Base-by-base conservation (phyloP, 2,797 vertebrate genomes). In the Remorina albescens region DNA sequence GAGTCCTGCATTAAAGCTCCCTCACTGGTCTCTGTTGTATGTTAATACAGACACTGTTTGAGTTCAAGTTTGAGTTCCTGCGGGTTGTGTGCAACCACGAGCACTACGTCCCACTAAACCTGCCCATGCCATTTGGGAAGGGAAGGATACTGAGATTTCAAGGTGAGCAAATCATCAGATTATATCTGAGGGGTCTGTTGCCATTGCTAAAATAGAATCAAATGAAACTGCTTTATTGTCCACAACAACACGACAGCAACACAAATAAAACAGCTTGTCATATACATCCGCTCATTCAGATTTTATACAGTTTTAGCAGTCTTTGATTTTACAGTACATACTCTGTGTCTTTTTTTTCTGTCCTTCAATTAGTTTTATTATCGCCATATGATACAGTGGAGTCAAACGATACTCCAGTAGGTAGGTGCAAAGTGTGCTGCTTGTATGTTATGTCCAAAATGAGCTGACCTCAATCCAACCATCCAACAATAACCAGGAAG, bases 11-110 rank as follows among this genome's bases (percentile, higher is more conserved):
- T 36, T 59, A 26, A 66, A 21, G 18, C 19, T n/a, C n/a, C 8
- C 39, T 46, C 15, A 19, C 8, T 70, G 36, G 19, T 47, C 71
- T 37, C 19, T 85, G 19, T 56, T 28, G 2, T 85, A 76, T 76
- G 19, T 65, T 2, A 25, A 71, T 53, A n/a, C 93, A 99, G 98
- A 97, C 97, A 3, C 95, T 99, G 83, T 99, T 97, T 76, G 98
- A 99, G 88, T 98, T 98, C 93, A 99, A 98, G 93, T 99, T 99
- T 92, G 98, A 98, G 86, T 99, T 99, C 93, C 96, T 99, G 73
- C 95, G 95, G 21, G 98, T 99, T 6, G 96, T 98, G 39, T 99
- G 97, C 86, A 98, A 96, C 92, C 98, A 99, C 6, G 98, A 99
- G 74, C 98, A 99, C 90, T 99, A 96, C 61, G 94, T 99, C 62